Evolutionary conservation across 2,888 invertebrate genomes (phyloP).

Genomic region (Rhogogaster chlorosoma): DNA sequence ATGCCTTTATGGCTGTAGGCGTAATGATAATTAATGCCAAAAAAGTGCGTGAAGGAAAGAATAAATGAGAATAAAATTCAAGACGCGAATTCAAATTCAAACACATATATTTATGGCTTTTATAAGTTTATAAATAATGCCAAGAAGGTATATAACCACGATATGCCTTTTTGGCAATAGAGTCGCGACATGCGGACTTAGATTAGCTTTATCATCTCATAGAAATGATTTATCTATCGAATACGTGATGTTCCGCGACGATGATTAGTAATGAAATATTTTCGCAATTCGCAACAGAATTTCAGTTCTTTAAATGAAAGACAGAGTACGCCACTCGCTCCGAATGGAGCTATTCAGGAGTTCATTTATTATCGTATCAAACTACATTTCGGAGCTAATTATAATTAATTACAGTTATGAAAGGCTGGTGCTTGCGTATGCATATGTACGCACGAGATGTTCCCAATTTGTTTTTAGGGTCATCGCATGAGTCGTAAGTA

Average conservation of each 20-base stretch:
- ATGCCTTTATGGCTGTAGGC: too few species aligned
- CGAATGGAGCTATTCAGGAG: not conserved
- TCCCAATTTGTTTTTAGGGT: not conserved
- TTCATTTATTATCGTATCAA: not conserved
- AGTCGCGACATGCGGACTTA: not conserved
- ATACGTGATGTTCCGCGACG: not conserved
- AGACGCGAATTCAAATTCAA: too few species aligned
- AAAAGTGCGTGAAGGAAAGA: too few species aligned
- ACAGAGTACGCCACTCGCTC: not conserved
- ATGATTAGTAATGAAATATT: not conserved
- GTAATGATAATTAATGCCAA: too few species aligned
- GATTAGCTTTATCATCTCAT: not conserved
- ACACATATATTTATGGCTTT: too few species aligned
- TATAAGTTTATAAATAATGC: too few species aligned
- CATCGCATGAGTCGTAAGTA: not conserved
- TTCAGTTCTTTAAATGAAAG: not conserved
- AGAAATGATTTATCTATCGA: not conserved
- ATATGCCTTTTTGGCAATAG: too few species aligned
- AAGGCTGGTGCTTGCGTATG: not conserved
- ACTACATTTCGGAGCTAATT: not conserved
- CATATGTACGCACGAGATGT: not conserved
- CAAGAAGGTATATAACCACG: too few species aligned
- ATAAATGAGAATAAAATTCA: too few species aligned
- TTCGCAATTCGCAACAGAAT: not conserved
- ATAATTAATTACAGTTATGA: constrained; percentile 8